Conservation (phyloP, 2,797 vertebrate genomes). For the Enteromius thamalakanensis region DNA sequence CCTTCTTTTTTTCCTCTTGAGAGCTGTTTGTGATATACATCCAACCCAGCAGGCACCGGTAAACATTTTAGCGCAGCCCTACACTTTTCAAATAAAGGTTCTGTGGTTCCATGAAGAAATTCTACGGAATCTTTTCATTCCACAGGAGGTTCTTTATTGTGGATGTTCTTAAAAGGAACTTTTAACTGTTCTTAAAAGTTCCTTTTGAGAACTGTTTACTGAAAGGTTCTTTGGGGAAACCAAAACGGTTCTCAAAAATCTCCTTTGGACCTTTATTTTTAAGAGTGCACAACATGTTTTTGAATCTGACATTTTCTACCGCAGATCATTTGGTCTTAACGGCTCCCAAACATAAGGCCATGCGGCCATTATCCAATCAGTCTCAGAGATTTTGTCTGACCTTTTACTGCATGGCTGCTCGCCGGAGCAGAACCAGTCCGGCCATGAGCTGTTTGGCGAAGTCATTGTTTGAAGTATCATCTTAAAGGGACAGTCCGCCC, state of each 20-base stretch:
- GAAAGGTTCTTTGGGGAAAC: not conserved
- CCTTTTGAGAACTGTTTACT: not conserved
- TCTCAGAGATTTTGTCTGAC: constrained; percentile 54
- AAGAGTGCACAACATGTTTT: not conserved
- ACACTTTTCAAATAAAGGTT: not conserved
- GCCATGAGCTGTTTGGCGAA: constrained; percentile 43
- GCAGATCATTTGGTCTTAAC: constrained; percentile 39
- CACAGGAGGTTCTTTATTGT: not conserved
- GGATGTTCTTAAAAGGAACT: not conserved
- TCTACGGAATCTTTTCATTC: not conserved
- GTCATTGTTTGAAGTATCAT: not conserved
- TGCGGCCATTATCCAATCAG: constrained; percentile 46
- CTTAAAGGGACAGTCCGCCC: not conserved
- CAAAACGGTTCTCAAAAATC: not conserved
- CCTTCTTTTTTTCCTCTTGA: not conserved
- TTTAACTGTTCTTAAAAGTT: not conserved
- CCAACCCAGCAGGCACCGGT: not conserved
- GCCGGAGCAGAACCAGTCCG: constrained; percentile 65
- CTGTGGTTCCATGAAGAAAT: not conserved
- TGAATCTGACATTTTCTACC: constrained; percentile 51
- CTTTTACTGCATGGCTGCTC: constrained; percentile 59
- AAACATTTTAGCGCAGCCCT: constrained; percentile 16
- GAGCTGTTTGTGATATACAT: not conserved
- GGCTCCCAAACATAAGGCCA: constrained; percentile 39
- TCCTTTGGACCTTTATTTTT: not conserved